A percentile compares a stretch with the other conserved stretches of the same genome.
Evolutionary conservation across 1,140 invertebrate genomes (phyloP).

Genomic region (Caerostris darwini): DNA sequence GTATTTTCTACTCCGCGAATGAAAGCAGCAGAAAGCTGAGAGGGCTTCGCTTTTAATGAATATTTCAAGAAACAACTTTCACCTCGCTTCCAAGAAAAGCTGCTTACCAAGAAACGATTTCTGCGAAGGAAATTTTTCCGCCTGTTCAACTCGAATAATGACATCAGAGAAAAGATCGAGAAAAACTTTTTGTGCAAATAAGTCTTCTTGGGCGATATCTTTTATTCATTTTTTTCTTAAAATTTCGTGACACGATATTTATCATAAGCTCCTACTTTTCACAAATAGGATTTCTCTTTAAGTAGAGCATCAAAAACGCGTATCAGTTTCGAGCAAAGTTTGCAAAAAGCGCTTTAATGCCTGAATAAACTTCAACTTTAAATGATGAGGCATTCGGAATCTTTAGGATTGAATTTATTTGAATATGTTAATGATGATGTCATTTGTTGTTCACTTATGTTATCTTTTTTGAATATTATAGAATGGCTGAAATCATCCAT

Average conservation of each 20-base stretch:
- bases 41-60: constrained; percentile 12
- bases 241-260: not conserved
- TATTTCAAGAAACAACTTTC: constrained; percentile 17
- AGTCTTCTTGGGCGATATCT: not conserved
- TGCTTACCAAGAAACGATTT: not conserved
- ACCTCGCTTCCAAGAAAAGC: not conserved
- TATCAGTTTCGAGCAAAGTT: not conserved
- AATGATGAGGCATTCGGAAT: not conserved
- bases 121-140: constrained; percentile 14
- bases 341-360: not conserved
- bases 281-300: not conserved
- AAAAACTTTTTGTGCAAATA: not conserved
- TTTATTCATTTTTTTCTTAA: not conserved
- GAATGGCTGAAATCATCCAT: not conserved
- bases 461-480: not conserved
- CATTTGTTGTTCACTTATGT: not conserved
- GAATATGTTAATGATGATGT: not conserved
- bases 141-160: constrained; percentile 2
- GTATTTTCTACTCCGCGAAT: not conserved
- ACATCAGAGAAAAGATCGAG: not conserved
- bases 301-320: not conserved
- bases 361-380: not conserved
- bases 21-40: not conserved
- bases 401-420: not conserved
- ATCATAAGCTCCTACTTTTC: not conserved